Evolutionary conservation across 2,797 vertebrate genomes (phyloP).

Genomic region (Denticeps clupeoides): DNA sequence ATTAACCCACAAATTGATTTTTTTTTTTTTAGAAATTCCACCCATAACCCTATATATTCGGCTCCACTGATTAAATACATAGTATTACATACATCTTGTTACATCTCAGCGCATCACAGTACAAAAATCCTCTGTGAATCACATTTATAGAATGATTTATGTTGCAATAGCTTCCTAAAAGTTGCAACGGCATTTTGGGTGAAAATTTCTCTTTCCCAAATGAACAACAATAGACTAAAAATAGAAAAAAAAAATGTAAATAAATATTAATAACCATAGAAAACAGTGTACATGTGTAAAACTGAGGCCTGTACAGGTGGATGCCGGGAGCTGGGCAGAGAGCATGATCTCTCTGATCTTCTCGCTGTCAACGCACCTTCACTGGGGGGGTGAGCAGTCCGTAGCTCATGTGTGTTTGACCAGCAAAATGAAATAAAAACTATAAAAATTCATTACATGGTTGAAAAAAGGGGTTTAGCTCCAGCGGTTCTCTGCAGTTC

Average conservation of each 20-base stretch:
- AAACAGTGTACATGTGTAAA: too few relatives aligned
- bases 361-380: background rate
- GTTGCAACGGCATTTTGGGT: background rate
- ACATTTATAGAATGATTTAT: background rate
- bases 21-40: background rate
- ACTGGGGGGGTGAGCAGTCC: slow-evolving; percentile 16
- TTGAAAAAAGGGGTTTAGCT: slow-evolving; percentile 27
- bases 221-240: background rate
- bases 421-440: slow-evolving; percentile 44
- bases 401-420: slow-evolving; percentile 25
- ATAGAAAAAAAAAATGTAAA: too few relatives aligned
- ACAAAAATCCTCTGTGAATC: background rate
- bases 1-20: background rate
- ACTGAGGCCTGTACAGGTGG: too few relatives aligned
- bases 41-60: background rate
- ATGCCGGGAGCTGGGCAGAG: slow-evolving; percentile 19
- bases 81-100: background rate
- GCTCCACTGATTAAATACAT: background rate
- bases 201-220: background rate
- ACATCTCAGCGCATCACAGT: background rate
- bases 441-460: slow-evolving; percentile 33
- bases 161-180: background rate
- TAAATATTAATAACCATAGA: too few relatives aligned
- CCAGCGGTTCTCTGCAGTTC: slow-evolving; percentile 15
- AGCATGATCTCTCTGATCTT: background rate